Evolutionary conservation across 1,140 invertebrate genomes (phyloP).

Genomic region (Ceratina japonica): DNA sequence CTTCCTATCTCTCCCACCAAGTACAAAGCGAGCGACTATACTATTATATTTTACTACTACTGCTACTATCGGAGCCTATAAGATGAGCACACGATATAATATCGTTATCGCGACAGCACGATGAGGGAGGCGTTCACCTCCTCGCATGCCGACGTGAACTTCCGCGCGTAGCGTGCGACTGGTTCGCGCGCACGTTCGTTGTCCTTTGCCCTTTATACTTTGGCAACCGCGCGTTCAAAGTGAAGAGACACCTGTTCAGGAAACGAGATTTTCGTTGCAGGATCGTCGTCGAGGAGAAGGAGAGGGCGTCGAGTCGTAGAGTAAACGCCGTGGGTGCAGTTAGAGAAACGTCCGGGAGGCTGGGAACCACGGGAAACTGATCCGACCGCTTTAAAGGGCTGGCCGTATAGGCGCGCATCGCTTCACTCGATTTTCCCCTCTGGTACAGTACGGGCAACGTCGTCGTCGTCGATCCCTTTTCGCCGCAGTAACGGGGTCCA

Average conservation of each 20-base stretch:
- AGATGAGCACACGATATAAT: not conserved
- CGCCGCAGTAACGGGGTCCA: not conserved
- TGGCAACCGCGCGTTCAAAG: not conserved
- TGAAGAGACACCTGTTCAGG: slow-evolving; percentile 8
- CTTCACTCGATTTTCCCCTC: not conserved
- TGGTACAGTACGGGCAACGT: not conserved
- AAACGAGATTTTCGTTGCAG: slow-evolving; percentile 43
- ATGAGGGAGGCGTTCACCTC: not conserved
- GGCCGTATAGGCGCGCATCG: not conserved
- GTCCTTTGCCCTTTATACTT: not conserved
- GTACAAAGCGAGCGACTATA: slow-evolving; percentile 13
- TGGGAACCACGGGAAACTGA: not conserved
- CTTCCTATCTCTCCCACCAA: slow-evolving; percentile 13
- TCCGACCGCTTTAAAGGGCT: not conserved
- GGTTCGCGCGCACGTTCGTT: slow-evolving; percentile 5
- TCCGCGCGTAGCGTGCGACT: slow-evolving; percentile 3
- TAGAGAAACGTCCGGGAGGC: not conserved
- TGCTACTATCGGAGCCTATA: not conserved
- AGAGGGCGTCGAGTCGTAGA: not conserved
- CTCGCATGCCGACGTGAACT: not conserved
- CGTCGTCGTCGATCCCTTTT: not conserved
- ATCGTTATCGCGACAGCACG: slow-evolving; percentile 4
- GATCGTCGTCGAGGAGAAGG: not conserved
- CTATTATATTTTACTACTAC: not conserved
- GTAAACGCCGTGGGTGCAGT: not conserved